Base-by-base conservation (phyloP, 2,888 invertebrate genomes). In the Ochropleura leucogaster region DNA sequence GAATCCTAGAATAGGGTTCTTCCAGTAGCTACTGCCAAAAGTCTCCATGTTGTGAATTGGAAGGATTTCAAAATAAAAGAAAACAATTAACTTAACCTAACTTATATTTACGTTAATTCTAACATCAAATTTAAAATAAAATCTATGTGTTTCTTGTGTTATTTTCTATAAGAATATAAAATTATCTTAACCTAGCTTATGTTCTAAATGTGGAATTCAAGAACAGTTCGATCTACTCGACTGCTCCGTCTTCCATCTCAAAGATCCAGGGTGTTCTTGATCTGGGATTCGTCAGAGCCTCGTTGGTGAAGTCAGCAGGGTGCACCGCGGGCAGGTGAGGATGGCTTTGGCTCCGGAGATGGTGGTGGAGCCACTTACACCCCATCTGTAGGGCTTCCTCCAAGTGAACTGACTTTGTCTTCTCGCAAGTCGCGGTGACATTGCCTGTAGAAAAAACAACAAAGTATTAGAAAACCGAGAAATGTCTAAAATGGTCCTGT, bases 321-420 rank as follows among this genome's bases (percentile, higher is more conserved):
- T 77, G 79, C 6, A 6, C 74, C 74, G 59, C 70, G 79, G 40
- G 74, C 57, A 74, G 74, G 74, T 59, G 79, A 79, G 79, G 79
- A 12, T 74, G 77, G 20, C 73, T 74, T 65, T 53, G 77, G 46
- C 20, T 66, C 67, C 18, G 16, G 3, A 66, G 77, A 18, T 53
- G 46, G 6, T 53, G 46, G 40, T 77, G 12, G 78, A 3, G 42
- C 73, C 78, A 74, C 77, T 77, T 77, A 47, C 73, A 74, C 73
- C 73, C 73, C 73, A 67, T 74, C 6, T 2, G 4, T 55, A 2
- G 6, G n/a, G 53, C n/a, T n/a, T 30, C 30, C 30, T 30, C 30
- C 30, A 30, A 30, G 30, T 30, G 30, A 30, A 30, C 30, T 30
- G 3, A 2, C 30, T 30, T 30, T 30, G 30, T 2, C 3, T 30